Evolutionary conservation across 2,797 vertebrate genomes (phyloP), one percentile per base, ranked within the genome.

Genomic region (Monodelphis domestica): DNA sequence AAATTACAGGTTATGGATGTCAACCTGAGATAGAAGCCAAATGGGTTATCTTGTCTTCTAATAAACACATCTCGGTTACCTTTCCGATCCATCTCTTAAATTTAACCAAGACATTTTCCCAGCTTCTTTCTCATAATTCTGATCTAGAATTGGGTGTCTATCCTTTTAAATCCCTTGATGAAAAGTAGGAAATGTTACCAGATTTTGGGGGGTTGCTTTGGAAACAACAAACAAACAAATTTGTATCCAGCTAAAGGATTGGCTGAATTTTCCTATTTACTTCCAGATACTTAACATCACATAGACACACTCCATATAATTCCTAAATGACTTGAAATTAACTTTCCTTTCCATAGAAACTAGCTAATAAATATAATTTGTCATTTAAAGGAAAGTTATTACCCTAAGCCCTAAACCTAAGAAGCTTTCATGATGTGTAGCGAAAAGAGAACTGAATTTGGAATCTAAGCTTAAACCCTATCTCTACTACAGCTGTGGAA

Each of bases 311-410:
- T 87, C 94, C 92, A 93, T 93, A 89, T 96, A 94, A 97, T 96
- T 93, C 54, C 91, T 56, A 93, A 96, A 93, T 0, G 0, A 38
- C 91, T 92, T 91, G 93, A 93, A 97, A 97, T 96, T 93, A 97
- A 95, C 93, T 93, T 91, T 95, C 97, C 94, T 96, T 78, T 91
- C 94, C 94, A 97, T 97, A 97, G 59, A 96, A 95, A 94, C 92
- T 97, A 78, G 14, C 97, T 9, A 45, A 21, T 78, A 78, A 78
- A 78, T 78, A 78, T 38, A 59, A 30, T 59, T 30, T 59, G 56
- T 59, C 56, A 45, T 24, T 78, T 45, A 78, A 24, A 78, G 70
- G 70, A 45, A 78, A 78, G 38, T 45, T 78, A 26, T 78, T 78
- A 26, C 45, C 21, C 12, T 24, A 45, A 78, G 38, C 70, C 38